These are phyloP conservation scores for Acropora tenuis DNA, from an alignment of 64 coral and sea anemone genomes.

Conservation along the genomic window DNA sequence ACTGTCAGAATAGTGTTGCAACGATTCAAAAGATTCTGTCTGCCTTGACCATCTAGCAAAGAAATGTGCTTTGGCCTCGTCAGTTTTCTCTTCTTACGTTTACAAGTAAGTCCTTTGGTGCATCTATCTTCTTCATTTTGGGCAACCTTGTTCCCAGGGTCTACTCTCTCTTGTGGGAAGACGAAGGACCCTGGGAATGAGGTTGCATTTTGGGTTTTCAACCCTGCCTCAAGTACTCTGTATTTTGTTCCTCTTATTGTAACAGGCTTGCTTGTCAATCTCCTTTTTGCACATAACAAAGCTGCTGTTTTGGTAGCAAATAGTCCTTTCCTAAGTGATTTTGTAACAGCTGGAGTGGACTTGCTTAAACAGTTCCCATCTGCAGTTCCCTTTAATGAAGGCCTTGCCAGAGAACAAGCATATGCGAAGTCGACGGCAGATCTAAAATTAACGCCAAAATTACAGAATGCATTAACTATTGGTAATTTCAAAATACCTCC, in stretches of 20 bases:
- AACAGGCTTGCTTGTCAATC: neutral
- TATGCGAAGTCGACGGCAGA: conserved; percentile 34
- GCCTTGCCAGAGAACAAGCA: conserved; percentile 30
- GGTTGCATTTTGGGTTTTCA: no score
- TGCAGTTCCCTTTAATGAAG: neutral
- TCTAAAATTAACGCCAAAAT: conserved; percentile 3
- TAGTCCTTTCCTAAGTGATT: conserved; percentile 18
- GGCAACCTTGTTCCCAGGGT: no score
- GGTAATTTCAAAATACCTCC: no score
- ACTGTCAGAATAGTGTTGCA: neutral
- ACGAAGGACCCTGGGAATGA: no score
- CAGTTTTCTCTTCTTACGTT: neutral
- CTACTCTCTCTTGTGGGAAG: no score
- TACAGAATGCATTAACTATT: neutral
- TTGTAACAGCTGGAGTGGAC: neutral
- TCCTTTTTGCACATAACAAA: neutral
- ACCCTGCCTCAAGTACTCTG: no score
- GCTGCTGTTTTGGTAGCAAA: neutral
- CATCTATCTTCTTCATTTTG: no score
- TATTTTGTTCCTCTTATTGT: neutral
- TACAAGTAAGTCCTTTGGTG: neutral
- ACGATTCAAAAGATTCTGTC: neutral
- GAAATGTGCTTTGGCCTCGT: neutral
- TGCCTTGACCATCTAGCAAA: conserved; percentile 4
- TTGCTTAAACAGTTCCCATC: neutral